A percentile compares a stretch with the other conserved stretches of the same genome.
These are phyloP conservation scores for Stenotaenia linearis DNA, from an alignment of 2,888 invertebrate genomes.

Conservation along the genomic window DNA sequence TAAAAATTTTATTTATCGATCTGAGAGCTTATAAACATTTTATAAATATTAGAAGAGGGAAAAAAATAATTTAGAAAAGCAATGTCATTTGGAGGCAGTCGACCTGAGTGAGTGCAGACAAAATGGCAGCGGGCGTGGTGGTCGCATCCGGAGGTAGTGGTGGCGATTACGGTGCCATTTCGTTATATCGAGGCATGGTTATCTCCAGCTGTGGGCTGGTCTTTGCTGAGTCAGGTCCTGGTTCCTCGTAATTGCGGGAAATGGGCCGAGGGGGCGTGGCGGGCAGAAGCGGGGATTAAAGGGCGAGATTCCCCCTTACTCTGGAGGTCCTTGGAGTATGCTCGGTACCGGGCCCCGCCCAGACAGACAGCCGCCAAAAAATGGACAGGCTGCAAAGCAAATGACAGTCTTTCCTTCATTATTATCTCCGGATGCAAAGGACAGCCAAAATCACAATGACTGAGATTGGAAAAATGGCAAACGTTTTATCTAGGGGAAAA, in stretches of 20 bases:
- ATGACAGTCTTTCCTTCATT: slow-evolving; percentile 26
- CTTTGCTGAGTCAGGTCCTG: slow-evolving; percentile 21
- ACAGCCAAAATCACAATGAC: slow-evolving; percentile 9
- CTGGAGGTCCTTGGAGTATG: slow-evolving; percentile 6
- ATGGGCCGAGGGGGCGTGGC: slow-evolving; percentile 21
- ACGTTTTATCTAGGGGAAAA: background rate
- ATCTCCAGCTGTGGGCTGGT: slow-evolving; percentile 9
- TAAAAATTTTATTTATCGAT: no score
- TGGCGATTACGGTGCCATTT: slow-evolving; percentile 9
- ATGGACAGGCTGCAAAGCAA: slow-evolving; percentile 15
- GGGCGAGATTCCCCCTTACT: slow-evolving; percentile 26
- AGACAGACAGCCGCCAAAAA: slow-evolving; percentile 28
- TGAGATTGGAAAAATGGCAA: background rate
- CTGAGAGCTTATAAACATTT: no score
- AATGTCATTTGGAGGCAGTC: slow-evolving; percentile 9
- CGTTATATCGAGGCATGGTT: background rate
- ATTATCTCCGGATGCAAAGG: slow-evolving; percentile 7
- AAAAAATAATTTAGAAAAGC: background rate
- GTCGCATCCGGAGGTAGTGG: slow-evolving; percentile 2
- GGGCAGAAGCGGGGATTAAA: slow-evolving; percentile 22
- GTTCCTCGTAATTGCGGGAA: slow-evolving; percentile 28
- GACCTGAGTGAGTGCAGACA: background rate
- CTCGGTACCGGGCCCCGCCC: slow-evolving; percentile 8
- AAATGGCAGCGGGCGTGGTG: slow-evolving; percentile 27
- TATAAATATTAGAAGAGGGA: background rate